Conservation (phyloP, 2,888 invertebrate species). For the Apamea sordens region DNA sequence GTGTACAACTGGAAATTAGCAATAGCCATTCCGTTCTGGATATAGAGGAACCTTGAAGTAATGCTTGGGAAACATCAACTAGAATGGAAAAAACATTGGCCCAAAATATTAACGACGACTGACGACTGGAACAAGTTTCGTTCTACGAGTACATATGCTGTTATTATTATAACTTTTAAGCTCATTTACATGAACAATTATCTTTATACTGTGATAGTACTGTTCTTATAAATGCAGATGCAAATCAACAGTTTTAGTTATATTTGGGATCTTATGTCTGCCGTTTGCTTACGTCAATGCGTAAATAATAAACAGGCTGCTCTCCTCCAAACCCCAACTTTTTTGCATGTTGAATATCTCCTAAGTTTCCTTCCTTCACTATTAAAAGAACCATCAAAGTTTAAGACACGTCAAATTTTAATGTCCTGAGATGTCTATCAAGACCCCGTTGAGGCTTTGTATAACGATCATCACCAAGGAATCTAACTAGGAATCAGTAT, state of each 20-base stretch:
- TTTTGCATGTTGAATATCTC: slow-evolving; percentile 18
- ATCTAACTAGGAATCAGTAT: neutral
- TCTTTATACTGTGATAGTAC: too few species aligned
- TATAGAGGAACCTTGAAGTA: neutral
- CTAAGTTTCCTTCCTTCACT: neutral
- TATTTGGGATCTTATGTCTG: slow-evolving; percentile 6
- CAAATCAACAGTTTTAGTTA: neutral
- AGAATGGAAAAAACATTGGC: neutral
- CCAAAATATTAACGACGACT: too few species aligned
- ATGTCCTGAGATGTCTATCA: neutral
- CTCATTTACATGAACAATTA: neutral
- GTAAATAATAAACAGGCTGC: slow-evolving; percentile 26
- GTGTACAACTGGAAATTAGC: neutral
- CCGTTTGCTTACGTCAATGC: slow-evolving; percentile 23
- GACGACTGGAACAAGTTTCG: neutral
- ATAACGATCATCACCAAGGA: neutral
- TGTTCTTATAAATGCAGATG: neutral
- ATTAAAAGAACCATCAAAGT: neutral
- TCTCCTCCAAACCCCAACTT: neutral
- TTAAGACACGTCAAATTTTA: neutral
- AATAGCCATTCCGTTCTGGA: neutral
- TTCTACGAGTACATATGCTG: neutral
- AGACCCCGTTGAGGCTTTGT: neutral
- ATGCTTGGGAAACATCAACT: neutral
- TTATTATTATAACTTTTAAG: neutral